phyloP scores from a whole-genome alignment of 2,113 vertebrate genomes.

The Dermatemys mawii region DNA sequence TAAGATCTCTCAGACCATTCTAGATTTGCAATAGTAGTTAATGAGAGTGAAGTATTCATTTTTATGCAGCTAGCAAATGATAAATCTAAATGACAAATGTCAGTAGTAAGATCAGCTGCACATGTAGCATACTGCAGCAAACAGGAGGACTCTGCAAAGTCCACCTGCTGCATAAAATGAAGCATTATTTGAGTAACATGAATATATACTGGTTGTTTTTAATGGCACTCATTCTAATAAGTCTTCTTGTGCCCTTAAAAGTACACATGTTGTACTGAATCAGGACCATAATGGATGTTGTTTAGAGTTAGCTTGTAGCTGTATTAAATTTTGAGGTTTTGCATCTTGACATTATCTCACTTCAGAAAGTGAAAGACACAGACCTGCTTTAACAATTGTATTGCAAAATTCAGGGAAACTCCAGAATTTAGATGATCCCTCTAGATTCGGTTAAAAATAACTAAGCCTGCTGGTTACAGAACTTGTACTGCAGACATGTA shows the following conservation, averaged over 20 bases:
- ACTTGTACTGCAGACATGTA: not conserved
- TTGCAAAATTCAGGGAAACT: not conserved
- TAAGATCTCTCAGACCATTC: not conserved
- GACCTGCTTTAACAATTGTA: not conserved
- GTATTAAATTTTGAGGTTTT: not conserved
- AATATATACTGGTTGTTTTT: not conserved
- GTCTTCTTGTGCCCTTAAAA: not conserved
- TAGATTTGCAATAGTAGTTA: not conserved
- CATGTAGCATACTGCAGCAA: not conserved
- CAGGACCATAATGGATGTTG: not conserved
- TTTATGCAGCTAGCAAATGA: not conserved
- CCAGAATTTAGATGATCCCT: fast-evolving
- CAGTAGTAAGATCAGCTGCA: not conserved
- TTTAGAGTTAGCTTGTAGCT: not conserved
- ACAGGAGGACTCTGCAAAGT: not conserved
- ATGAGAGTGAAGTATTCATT: fast-evolving
- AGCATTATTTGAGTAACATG: not conserved
- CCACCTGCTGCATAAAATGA: not conserved
- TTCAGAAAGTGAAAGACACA: not conserved
- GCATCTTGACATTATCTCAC: not conserved
- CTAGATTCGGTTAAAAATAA: not conserved
- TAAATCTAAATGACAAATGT: not conserved
- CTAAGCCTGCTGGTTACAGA: not conserved
- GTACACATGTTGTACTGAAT: not conserved
- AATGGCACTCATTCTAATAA: not conserved